A percentile compares a stretch with the other conserved stretches of the same genome.
phyloP scores from a whole-genome alignment of 2,113 vertebrate genomes.

The Crotalus tigris region DNA sequence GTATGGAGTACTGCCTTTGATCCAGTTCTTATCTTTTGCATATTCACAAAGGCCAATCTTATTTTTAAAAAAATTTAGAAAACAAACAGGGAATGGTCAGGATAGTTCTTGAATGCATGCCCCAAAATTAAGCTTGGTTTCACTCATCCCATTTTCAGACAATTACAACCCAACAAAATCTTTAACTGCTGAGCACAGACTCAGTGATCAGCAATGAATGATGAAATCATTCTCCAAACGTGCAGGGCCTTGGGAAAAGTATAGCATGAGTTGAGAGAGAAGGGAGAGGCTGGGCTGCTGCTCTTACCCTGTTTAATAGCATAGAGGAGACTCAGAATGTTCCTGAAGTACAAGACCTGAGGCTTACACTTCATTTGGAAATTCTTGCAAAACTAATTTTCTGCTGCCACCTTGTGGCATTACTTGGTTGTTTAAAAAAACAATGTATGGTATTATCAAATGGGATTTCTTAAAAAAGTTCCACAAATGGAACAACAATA shows the following conservation, averaged over 20 bases:
- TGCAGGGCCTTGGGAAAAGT: background rate
- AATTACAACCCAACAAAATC: background rate
- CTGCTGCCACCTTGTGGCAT: constrained; percentile 71
- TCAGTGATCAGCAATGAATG: background rate
- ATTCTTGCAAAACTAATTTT: constrained; percentile 58
- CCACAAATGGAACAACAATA: background rate
- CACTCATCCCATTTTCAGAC: background rate
- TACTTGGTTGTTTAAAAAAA: background rate
- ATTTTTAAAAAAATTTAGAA: background rate
- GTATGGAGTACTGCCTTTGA: background rate
- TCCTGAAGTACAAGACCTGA: constrained; percentile 16
- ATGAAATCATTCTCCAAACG: background rate
- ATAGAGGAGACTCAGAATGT: constrained; percentile 14
- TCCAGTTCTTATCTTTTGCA: background rate
- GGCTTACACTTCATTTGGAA: constrained; percentile 24
- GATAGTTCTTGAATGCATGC: background rate
- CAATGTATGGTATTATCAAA: background rate
- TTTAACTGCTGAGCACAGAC: no score
- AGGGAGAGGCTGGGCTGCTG: background rate
- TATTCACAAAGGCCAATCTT: background rate
- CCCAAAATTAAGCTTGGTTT: background rate
- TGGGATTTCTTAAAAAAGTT: background rate
- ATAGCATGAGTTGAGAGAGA: background rate
- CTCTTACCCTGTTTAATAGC: constrained; percentile 11
- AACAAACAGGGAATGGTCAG: background rate